phyloP scores from a whole-genome alignment of 1,140 invertebrate species.

The Myzus persicae region DNA sequence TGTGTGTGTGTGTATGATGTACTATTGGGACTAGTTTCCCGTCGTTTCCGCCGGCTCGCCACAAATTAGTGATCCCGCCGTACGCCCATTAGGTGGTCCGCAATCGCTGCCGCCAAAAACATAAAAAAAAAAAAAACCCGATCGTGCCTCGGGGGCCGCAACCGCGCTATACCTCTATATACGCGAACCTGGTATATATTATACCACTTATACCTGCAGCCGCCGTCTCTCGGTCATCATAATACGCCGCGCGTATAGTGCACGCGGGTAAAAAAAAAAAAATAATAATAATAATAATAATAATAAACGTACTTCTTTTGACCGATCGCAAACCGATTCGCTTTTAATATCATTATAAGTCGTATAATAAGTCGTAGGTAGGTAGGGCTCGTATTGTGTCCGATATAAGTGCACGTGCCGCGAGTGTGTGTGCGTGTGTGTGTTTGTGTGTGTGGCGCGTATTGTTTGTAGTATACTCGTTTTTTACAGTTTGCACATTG shows the following conservation, averaged over 20 bases:
- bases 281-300: not conserved
- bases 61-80: constrained; percentile 37
- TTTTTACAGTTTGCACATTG: not conserved
- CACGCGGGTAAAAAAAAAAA: not conserved
- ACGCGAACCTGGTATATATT: not conserved
- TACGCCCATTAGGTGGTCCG: constrained; percentile 37
- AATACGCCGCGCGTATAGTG: not conserved
- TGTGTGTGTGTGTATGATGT: not conserved
- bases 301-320: not conserved
- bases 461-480: not conserved
- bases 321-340: constrained; percentile 9
- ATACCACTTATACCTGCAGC: not conserved
- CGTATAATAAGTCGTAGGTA: too few relatives aligned
- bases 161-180: not conserved
- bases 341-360: not conserved
- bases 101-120: constrained; percentile 2
- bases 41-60: constrained; percentile 30
- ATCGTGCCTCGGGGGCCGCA: constrained; percentile 11
- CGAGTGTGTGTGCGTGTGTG: not conserved
- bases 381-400: not conserved
- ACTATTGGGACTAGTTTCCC: constrained; percentile 35
- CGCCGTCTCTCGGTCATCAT: not conserved
- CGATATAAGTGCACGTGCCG: not conserved
- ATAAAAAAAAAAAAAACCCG: not conserved
- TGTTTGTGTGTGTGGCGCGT: not conserved